Conservation (phyloP, 1,140 invertebrate genomes). For the Rhagoletis pomonella region DNA sequence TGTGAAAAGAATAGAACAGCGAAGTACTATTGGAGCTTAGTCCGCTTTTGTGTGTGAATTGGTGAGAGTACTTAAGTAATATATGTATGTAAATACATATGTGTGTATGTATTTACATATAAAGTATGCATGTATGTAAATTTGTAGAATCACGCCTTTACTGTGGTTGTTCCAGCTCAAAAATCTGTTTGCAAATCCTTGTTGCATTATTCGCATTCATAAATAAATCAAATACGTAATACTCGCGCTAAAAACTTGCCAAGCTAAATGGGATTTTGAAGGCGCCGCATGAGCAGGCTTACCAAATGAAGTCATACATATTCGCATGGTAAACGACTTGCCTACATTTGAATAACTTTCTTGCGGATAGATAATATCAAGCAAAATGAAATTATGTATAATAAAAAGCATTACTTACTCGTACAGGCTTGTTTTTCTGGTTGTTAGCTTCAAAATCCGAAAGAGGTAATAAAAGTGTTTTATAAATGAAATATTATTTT, state of each 20-base stretch:
- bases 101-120: background rate
- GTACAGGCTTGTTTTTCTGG: no score
- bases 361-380: no score
- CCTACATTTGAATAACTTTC: background rate
- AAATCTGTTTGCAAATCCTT: background rate
- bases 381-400: no score
- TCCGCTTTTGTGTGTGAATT: background rate
- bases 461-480: no score
- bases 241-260: background rate
- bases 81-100: background rate
- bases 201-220: conserved; percentile 51
- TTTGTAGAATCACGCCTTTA: background rate
- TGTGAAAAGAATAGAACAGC: background rate
- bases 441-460: no score
- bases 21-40: no score
- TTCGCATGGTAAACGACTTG: background rate
- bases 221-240: conserved; percentile 39
- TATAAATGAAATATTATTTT: no score
- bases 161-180: background rate
- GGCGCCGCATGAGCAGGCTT: background rate
- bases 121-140: background rate
- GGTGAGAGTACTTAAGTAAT: background rate
- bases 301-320: background rate
- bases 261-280: background rate
- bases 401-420: no score